Conservation (phyloP, 2,797 vertebrate species). For the Loriculus beryllinus region DNA sequence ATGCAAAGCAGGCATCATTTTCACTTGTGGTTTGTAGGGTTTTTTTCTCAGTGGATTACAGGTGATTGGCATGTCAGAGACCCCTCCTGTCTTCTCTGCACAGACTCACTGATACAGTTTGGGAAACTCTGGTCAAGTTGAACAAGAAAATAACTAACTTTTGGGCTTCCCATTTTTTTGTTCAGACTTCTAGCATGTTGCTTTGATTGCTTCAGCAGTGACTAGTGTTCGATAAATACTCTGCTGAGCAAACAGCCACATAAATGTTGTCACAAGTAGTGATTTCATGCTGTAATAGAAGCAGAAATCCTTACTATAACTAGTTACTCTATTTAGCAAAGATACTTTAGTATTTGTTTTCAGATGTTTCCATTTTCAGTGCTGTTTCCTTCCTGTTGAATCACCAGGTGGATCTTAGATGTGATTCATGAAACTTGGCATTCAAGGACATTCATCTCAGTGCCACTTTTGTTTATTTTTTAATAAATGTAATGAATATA, state of each 20-base stretch:
- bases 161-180: background rate
- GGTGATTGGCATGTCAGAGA: background rate
- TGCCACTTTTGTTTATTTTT: background rate
- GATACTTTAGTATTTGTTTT: background rate
- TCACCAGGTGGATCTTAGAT: background rate
- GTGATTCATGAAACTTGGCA: background rate
- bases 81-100: background rate
- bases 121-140: background rate
- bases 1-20: background rate
- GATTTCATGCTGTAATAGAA: background rate
- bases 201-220: background rate
- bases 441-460: background rate
- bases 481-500: background rate
- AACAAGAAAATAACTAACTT: background rate
- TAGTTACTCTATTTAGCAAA: background rate
- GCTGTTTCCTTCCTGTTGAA: background rate
- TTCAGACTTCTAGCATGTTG: background rate
- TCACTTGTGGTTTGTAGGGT: background rate
- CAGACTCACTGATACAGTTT: background rate
- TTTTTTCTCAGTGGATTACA: background rate
- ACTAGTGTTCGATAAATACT: background rate
- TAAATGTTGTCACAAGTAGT: background rate
- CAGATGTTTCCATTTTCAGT: background rate
- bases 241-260: background rate
- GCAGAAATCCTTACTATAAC: background rate